Evolutionary conservation across 2,113 vertebrate species (phyloP).

Genomic region (Anser cygnoides): DNA sequence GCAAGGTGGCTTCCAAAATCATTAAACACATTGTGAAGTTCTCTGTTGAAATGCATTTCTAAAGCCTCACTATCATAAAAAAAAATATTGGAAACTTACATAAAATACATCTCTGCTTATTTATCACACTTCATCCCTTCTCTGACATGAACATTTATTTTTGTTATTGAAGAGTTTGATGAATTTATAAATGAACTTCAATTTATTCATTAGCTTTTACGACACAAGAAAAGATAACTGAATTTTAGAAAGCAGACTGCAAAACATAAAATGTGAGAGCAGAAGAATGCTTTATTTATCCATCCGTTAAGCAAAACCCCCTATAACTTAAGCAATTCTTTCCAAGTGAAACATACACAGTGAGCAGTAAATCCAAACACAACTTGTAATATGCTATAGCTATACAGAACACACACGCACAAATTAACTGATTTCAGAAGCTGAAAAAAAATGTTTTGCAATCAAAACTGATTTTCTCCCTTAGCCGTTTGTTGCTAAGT

Average conservation of each 20-base stretch:
- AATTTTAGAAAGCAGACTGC: not conserved
- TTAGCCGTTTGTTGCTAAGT: not conserved
- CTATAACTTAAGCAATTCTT: not conserved
- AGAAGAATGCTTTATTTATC: not conserved
- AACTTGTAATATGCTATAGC: not conserved
- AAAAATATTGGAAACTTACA: not conserved
- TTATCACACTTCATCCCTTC: not conserved
- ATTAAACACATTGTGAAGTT: not conserved
- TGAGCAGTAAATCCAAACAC: not conserved
- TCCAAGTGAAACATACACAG: not conserved
- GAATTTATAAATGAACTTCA: not conserved
- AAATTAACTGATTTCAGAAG: not conserved
- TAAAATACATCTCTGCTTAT: not conserved
- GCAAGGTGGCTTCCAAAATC: not conserved
- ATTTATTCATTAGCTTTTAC: not conserved
- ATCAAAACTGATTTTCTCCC: not conserved
- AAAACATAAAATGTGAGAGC: not conserved
- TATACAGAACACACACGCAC: not conserved
- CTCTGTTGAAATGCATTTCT: not conserved
- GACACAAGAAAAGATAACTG: slow-evolving; percentile 1
- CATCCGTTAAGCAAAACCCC: not conserved
- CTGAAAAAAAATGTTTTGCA: not conserved
- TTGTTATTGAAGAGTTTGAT: not conserved
- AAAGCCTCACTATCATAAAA: not conserved
- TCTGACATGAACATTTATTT: not conserved